Conservation (phyloP, 2,113 vertebrate genomes). For the Dendropsophus ebraccatus region DNA sequence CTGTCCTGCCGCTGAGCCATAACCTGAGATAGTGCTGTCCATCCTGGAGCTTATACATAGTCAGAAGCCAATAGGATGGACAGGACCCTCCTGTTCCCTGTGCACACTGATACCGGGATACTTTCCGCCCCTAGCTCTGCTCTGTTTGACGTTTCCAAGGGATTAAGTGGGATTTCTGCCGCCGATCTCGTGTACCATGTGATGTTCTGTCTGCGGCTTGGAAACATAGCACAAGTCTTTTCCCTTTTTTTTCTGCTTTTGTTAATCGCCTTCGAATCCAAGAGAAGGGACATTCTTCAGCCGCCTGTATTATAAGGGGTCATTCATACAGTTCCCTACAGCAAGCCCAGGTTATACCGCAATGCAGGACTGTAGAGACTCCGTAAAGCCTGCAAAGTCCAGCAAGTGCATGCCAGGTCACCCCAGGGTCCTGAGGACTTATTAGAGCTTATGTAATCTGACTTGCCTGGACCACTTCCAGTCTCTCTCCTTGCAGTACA, state of each 20-base stretch:
- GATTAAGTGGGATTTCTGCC: slow-evolving; percentile 20
- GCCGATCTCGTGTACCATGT: not conserved
- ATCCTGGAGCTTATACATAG: too few relatives aligned
- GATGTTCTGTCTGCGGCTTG: not conserved
- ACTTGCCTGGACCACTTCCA: too few relatives aligned
- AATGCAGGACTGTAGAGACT: not conserved
- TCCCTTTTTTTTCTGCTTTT: not conserved
- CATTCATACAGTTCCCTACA: not conserved
- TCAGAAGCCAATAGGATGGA: too few relatives aligned
- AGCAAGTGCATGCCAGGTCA: not conserved
- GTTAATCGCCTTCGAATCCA: slow-evolving; percentile 5
- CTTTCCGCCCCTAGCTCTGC: not conserved
- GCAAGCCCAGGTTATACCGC: not conserved
- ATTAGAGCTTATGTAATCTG: too few relatives aligned
- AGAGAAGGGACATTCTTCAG: not conserved
- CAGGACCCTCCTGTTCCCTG: too few relatives aligned
- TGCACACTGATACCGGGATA: not conserved
- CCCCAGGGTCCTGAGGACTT: not conserved
- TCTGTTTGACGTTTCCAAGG: slow-evolving; percentile 7
- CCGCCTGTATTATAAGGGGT: not conserved
- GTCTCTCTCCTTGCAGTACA: too few relatives aligned
- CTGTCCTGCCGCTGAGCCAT: too few relatives aligned
- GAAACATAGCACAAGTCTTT: not conserved
- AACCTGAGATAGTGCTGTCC: too few relatives aligned
- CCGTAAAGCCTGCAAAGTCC: not conserved